Evolutionary conservation across 2,888 invertebrate genomes (phyloP).

Genomic region (Coremacera marginata): DNA sequence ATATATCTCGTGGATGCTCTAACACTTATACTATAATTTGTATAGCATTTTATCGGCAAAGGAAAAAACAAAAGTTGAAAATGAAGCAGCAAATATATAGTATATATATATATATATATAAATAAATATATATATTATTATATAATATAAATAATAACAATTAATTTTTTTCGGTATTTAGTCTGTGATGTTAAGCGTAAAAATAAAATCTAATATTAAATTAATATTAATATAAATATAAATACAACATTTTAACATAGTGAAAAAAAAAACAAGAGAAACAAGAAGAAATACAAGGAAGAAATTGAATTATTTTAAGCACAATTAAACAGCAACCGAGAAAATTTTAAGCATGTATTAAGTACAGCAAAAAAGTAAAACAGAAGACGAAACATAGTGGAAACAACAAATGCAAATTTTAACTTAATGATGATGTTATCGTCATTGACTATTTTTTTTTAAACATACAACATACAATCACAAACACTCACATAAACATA

Average conservation of each 20-base stretch:
- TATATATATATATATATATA: not conserved
- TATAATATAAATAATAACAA: slow-evolving; percentile 21
- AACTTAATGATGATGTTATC: not conserved
- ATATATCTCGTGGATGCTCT: too few species aligned
- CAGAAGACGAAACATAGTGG: not conserved
- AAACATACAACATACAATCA: slow-evolving; percentile 25
- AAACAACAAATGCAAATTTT: not conserved
- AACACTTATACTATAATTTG: too few species aligned
- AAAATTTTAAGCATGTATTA: not conserved
- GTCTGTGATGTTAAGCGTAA: slow-evolving; percentile 52
- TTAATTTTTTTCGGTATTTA: slow-evolving; percentile 52
- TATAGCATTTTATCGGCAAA: slow-evolving; percentile 16
- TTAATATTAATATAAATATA: slow-evolving; percentile 4
- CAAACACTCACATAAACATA: slow-evolving; percentile 20
- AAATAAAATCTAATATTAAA: slow-evolving; percentile 41
- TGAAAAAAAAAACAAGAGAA: not conserved
- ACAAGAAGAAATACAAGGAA: not conserved
- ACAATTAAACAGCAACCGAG: slow-evolving; percentile 16
- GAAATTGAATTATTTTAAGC: slow-evolving; percentile 15
- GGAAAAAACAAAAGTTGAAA: not conserved
- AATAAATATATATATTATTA: not conserved
- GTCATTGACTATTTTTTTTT: not conserved
- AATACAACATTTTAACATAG: slow-evolving; percentile 23
- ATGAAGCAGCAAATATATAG: not conserved
- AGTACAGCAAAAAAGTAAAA: not conserved